phyloP scores from a whole-genome alignment of 2,888 invertebrate genomes.

The Caenorhabditis drosophilae region DNA sequence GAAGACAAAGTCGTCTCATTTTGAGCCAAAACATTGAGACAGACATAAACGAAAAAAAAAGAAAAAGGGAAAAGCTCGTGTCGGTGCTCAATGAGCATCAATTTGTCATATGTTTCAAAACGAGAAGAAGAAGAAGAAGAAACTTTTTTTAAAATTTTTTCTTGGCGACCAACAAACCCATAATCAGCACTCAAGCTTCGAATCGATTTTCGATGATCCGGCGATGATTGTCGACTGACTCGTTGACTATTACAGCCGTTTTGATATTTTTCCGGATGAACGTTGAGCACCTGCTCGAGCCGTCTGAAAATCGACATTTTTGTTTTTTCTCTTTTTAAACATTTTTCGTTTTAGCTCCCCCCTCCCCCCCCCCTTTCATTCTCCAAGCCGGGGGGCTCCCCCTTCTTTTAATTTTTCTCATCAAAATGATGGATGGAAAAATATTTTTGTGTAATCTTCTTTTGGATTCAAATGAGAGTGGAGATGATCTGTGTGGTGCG shows the following conservation, averaged over 20 bases:
- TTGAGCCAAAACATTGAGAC: too few species aligned
- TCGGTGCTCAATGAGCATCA: too few species aligned
- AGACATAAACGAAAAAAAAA: too few species aligned
- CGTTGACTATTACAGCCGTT: slow-evolving; percentile 37
- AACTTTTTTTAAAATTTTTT: too few species aligned
- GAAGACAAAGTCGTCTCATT: too few species aligned
- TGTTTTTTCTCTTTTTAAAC: not conserved
- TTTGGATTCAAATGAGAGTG: too few species aligned
- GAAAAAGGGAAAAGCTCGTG: too few species aligned
- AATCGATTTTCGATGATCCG: slow-evolving; percentile 15
- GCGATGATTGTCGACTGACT: slow-evolving; percentile 24
- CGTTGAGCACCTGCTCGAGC: slow-evolving; percentile 57
- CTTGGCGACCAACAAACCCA: slow-evolving; percentile 28
- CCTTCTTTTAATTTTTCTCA: not conserved
- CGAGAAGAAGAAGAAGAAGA: too few species aligned
- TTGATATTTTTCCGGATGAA: slow-evolving; percentile 59
- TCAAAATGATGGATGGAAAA: not conserved
- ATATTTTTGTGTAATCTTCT: too few species aligned
- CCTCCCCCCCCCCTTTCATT: not conserved
- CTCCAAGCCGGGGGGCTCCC: not conserved
- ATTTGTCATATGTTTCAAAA: too few species aligned
- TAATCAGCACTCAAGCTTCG: slow-evolving; percentile 31
- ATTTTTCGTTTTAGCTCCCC: not conserved
- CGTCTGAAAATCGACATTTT: slow-evolving; percentile 39
- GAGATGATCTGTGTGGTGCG: too few species aligned